phyloP scores from a whole-genome alignment of 2,113 vertebrate species.

The Verasper variegatus region DNA sequence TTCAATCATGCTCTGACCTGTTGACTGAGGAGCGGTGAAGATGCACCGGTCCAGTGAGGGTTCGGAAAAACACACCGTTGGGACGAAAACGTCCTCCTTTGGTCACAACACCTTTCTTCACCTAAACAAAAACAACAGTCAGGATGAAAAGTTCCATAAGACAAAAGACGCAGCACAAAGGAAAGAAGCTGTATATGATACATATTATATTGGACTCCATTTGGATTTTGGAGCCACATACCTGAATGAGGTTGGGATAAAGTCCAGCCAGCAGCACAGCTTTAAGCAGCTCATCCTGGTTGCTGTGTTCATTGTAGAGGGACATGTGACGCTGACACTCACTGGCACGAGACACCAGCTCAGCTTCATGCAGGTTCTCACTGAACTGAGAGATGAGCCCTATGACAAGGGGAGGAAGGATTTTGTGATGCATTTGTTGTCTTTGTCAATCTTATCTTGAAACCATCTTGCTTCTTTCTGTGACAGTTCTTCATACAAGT shows the following conservation, averaged over 20 bases:
- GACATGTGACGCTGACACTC: slow-evolving; percentile 85
- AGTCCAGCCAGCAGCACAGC: slow-evolving; percentile 93
- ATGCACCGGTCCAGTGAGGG: slow-evolving; percentile 87
- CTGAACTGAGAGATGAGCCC: slow-evolving; percentile 96
- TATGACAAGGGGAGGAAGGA: slow-evolving; percentile 43
- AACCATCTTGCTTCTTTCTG: neutral
- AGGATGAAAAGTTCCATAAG: no score
- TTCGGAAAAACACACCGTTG: slow-evolving; percentile 84
- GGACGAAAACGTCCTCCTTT: slow-evolving; percentile 93
- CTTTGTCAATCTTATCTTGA: neutral
- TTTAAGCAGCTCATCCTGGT: slow-evolving; percentile 92
- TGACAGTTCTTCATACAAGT: neutral
- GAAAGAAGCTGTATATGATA: no score
- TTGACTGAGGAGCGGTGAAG: slow-evolving; percentile 96
- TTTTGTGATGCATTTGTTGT: neutral
- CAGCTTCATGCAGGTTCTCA: slow-evolving; percentile 89
- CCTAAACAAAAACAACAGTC: slow-evolving; percentile 72
- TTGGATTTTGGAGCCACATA: slow-evolving; percentile 64
- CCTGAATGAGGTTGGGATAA: slow-evolving; percentile 98
- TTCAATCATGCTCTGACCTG: slow-evolving; percentile 78
- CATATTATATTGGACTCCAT: neutral
- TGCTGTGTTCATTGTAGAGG: slow-evolving; percentile 88
- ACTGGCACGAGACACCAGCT: slow-evolving; percentile 81
- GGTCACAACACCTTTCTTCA: slow-evolving; percentile 90
- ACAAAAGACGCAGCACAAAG: neutral